A percentile compares a stretch with the other conserved stretches of the same genome.
These are phyloP conservation scores for Zonitis immaculata DNA, from an alignment of 2,888 invertebrate species.

Conservation along the genomic window DNA sequence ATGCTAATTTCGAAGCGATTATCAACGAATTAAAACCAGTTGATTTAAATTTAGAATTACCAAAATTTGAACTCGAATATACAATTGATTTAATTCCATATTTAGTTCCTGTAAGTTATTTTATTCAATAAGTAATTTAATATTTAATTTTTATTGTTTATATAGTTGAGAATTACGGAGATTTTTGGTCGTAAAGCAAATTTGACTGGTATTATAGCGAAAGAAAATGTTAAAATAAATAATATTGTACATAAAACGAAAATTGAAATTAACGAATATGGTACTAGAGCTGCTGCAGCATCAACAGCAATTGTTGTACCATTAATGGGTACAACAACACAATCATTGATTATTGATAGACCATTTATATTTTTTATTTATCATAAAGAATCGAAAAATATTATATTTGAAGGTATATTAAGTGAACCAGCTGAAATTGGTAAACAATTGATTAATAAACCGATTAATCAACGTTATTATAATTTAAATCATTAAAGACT, in stretches of 20 bases:
- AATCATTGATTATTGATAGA: slow-evolving; percentile 54
- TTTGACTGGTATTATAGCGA: slow-evolving; percentile 54
- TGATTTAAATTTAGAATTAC: slow-evolving; percentile 55
- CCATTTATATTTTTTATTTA: slow-evolving; percentile 65
- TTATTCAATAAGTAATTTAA: not conserved
- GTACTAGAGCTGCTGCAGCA: slow-evolving; percentile 62
- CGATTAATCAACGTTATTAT: not conserved
- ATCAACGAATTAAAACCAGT: slow-evolving; percentile 47
- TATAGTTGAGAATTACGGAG: slow-evolving; percentile 56
- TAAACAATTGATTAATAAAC: not conserved
- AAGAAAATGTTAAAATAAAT: slow-evolving; percentile 48
- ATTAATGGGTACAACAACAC: slow-evolving; percentile 53
- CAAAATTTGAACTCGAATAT: slow-evolving; percentile 59
- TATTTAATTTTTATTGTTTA: slow-evolving; percentile 25
- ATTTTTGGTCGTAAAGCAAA: slow-evolving; percentile 57
- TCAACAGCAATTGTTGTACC: slow-evolving; percentile 58
- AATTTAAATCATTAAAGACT: not conserved
- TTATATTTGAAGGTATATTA: slow-evolving; percentile 62
- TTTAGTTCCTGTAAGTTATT: slow-evolving; percentile 51
- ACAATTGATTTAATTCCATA: slow-evolving; percentile 51
- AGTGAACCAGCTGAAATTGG: slow-evolving; percentile 46
- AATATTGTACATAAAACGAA: slow-evolving; percentile 60
- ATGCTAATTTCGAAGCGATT: slow-evolving; percentile 52
- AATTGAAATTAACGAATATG: slow-evolving; percentile 61
- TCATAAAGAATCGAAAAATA: slow-evolving; percentile 52